These are phyloP conservation scores for Piaya cayana DNA, from an alignment of 2,113 vertebrate genomes.

Conservation along the genomic window DNA sequence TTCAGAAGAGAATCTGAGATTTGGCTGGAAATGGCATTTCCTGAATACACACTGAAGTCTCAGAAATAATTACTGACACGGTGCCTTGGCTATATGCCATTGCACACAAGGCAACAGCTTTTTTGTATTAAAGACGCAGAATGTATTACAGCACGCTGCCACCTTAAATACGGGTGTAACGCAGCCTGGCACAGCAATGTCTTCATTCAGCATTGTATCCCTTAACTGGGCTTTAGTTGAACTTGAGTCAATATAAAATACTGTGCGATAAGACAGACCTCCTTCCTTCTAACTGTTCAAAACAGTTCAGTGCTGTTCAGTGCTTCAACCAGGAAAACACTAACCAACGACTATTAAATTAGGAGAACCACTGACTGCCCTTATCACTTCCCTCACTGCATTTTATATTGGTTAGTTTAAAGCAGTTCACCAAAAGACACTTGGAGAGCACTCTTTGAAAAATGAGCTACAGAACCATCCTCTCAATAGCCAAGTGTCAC, in stretches of 20 bases:
- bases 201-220: neutral
- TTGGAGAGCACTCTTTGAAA: neutral
- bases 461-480: neutral
- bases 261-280: neutral
- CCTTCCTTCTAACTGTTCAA: neutral
- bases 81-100: neutral
- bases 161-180: neutral
- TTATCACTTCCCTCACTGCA: rapidly evolving
- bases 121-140: neutral
- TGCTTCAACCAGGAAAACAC: neutral
- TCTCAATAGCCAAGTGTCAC: too few relatives aligned
- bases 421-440: neutral
- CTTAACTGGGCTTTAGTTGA: neutral
- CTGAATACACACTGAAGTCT: neutral
- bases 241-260: neutral
- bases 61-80: neutral
- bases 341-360: rapidly evolving
- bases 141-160: neutral
- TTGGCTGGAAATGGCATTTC: neutral
- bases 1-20: neutral
- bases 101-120: neutral
- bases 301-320: too few relatives aligned
- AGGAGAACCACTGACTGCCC: neutral
- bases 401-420: neutral
- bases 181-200: neutral